phyloP scores from a whole-genome alignment of 2,113 vertebrate species.

The Poecilia latipinna region DNA sequence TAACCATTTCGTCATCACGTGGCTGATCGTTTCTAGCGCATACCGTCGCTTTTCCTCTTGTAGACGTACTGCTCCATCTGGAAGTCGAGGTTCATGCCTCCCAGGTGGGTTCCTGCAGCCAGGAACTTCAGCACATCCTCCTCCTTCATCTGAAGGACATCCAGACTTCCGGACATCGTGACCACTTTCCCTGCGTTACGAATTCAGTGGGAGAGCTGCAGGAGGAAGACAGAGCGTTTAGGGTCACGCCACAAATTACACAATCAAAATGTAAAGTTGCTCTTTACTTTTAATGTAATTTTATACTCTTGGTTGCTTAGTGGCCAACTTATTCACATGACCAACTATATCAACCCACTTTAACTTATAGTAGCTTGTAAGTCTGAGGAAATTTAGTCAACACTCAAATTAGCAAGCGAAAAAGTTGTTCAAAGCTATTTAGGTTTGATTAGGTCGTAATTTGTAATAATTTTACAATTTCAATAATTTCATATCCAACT shows the following conservation, averaged over 20 bases:
- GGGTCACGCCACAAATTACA: neutral
- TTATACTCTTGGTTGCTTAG: no score
- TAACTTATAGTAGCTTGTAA: no score
- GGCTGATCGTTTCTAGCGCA: neutral
- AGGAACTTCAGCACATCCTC: conserved; percentile 99
- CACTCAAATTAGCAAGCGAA: no score
- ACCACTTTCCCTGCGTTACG: conserved; percentile 88
- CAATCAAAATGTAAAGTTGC: neutral
- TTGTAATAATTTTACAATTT: no score
- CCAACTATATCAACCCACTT: no score
- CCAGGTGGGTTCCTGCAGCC: conserved; percentile 95
- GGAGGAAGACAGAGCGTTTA: neutral
- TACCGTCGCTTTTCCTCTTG: conserved; percentile 97
- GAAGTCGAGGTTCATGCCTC: conserved; percentile 97
- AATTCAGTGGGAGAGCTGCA: conserved; percentile 89
- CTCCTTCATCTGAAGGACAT: conserved; percentile 99
- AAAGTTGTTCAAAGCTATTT: no score
- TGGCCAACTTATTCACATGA: no score
- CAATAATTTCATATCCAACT: no score
- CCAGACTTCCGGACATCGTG: conserved; percentile 99
- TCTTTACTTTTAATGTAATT: no score
- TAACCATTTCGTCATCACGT: no score
- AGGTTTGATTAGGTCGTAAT: no score
- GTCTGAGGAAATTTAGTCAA: no score
- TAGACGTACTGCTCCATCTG: conserved; percentile 99